A percentile compares a stretch with the other conserved stretches of the same genome.
Evolutionary conservation across 2,888 invertebrate species (phyloP).

Genomic region (Parnassius smintheus): DNA sequence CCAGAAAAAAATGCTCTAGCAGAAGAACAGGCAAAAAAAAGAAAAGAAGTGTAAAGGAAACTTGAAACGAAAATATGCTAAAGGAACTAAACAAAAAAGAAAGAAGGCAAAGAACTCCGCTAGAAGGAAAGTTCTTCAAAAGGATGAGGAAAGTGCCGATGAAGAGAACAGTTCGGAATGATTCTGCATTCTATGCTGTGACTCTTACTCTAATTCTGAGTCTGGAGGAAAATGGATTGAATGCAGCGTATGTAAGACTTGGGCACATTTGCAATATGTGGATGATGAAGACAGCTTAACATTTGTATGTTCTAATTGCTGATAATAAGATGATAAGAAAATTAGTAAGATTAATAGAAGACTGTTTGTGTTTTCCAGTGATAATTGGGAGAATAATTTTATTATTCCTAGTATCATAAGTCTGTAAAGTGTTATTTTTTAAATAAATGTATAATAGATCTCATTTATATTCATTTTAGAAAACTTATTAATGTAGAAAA

Average conservation of each 20-base stretch:
- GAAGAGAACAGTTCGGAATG: background rate
- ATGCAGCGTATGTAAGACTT: slow-evolving; percentile 6
- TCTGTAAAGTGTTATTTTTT: too few species aligned
- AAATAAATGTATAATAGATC: too few species aligned
- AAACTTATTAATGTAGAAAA: too few species aligned
- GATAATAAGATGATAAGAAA: too few species aligned
- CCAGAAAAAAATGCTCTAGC: slow-evolving; percentile 5
- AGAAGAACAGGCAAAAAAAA: background rate
- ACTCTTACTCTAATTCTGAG: background rate
- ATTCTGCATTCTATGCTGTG: background rate
- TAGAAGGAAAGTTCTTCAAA: background rate
- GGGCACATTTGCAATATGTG: background rate
- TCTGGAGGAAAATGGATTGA: slow-evolving; percentile 4
- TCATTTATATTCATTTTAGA: too few species aligned
- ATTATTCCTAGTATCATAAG: too few species aligned
- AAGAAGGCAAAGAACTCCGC: background rate
- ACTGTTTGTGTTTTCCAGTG: too few species aligned
- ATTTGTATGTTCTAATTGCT: background rate
- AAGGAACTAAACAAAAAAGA: background rate
- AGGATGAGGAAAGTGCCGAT: background rate
- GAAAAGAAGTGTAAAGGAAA: background rate
- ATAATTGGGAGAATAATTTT: too few species aligned
- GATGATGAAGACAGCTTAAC: too few species aligned
- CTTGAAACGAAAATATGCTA: background rate
- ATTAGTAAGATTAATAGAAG: too few species aligned